Evolutionary conservation across 2,888 invertebrate species (phyloP).

Genomic region (Drosophila hawaiiensis): DNA sequence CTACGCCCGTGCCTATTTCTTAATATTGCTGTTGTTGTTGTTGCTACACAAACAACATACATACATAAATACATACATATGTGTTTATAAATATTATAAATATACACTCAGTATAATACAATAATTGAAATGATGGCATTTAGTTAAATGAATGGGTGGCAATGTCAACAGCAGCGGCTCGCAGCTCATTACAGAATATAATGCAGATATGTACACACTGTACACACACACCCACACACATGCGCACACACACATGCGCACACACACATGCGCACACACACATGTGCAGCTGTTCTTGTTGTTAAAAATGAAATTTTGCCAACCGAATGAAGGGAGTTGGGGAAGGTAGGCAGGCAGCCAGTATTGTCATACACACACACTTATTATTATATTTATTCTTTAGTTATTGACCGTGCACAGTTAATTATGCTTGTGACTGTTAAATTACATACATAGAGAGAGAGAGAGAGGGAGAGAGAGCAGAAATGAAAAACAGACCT

Average conservation of each 20-base stretch:
- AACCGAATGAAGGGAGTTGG: neutral
- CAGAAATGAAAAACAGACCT: conserved; percentile 49
- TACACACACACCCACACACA: neutral
- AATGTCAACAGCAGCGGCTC: conserved; percentile 62
- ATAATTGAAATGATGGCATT: conserved; percentile 67
- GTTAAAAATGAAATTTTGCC: conserved; percentile 32
- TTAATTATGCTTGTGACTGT: conserved; percentile 69
- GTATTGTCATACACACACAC: conserved; percentile 10
- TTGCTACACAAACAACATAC: conserved; percentile 21
- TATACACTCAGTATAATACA: conserved; percentile 38
- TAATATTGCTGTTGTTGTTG: conserved; percentile 15
- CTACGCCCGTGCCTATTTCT: conserved; percentile 32
- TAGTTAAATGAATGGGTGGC: conserved; percentile 60
- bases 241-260: conserved; percentile 13
- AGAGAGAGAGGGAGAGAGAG: neutral
- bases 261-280: neutral
- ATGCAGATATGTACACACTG: conserved; percentile 49
- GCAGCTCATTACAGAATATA: conserved; percentile 60
- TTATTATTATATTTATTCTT: conserved; percentile 26
- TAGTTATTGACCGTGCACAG: conserved; percentile 44
- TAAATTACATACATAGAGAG: conserved; percentile 34
- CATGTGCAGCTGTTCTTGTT: conserved; percentile 47
- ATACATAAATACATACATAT: conserved; percentile 24
- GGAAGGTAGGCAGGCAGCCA: neutral
- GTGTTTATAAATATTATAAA: conserved; percentile 51